Conservation (phyloP, 2,888 invertebrate species). For the Myathropa florea region DNA sequence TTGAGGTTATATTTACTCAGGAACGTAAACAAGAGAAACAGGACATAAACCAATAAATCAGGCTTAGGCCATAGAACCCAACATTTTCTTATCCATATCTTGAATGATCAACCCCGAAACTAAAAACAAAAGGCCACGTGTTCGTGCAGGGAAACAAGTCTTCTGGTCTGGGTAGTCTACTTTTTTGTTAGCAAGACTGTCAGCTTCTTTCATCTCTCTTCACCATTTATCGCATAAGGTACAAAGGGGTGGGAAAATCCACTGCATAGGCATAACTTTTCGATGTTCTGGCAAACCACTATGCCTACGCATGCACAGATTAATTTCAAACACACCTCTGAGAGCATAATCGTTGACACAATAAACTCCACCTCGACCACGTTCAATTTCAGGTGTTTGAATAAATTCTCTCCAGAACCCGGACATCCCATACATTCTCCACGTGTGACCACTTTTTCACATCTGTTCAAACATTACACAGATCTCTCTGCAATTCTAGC, state of each 20-base stretch:
- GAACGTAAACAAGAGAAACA: too few species aligned
- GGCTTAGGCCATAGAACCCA: too few species aligned
- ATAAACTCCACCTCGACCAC: neutral
- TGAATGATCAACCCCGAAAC: too few species aligned
- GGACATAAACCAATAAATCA: too few species aligned
- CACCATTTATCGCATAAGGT: too few species aligned
- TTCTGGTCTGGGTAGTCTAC: too few species aligned
- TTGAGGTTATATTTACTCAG: too few species aligned
- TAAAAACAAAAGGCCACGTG: too few species aligned
- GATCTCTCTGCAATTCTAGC: neutral
- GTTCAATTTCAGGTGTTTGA: neutral
- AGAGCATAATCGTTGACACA: neutral
- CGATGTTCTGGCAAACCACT: neutral
- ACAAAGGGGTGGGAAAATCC: neutral
- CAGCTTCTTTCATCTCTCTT: too few species aligned
- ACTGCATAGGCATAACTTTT: neutral
- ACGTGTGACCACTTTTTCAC: conserved; percentile 37
- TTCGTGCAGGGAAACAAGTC: too few species aligned
- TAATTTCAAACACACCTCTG: neutral
- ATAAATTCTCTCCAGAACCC: neutral
- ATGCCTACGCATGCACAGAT: neutral
- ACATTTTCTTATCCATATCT: too few species aligned
- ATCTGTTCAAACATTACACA: conserved; percentile 61
- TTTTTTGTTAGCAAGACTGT: too few species aligned
- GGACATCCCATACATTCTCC: neutral